A percentile compares a stretch with the other conserved stretches of the same genome.
phyloP scores from a whole-genome alignment of 2,113 vertebrate genomes.

The Notarius lentiginosus region DNA sequence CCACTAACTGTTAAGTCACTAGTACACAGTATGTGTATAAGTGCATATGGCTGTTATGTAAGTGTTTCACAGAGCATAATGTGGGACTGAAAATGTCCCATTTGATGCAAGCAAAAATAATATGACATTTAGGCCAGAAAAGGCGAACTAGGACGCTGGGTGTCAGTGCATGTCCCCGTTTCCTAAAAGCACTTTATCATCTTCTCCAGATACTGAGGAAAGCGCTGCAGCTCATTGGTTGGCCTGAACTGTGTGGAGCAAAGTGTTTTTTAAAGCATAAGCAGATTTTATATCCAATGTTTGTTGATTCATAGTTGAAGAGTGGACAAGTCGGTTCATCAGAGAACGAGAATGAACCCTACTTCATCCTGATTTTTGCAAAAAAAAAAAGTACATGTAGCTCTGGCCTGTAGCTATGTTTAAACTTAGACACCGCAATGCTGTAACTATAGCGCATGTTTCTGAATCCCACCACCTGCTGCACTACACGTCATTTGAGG shows the following conservation, averaged over 20 bases:
- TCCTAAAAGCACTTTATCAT: slow-evolving; percentile 31
- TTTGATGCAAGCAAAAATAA: slow-evolving; percentile 51
- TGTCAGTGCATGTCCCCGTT: slow-evolving; percentile 34
- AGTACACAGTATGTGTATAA: not conserved
- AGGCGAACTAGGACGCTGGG: slow-evolving; percentile 33
- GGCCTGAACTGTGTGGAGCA: not conserved
- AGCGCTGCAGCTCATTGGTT: not conserved
- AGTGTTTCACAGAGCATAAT: slow-evolving; percentile 35
- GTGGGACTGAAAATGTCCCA: slow-evolving; percentile 40
- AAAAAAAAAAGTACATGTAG: not conserved
- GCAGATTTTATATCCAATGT: not conserved
- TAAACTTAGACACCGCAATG: not conserved
- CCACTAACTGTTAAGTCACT: not conserved
- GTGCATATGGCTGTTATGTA: slow-evolving; percentile 21
- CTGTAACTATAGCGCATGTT: not conserved
- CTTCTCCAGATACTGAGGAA: not conserved
- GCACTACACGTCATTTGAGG: not conserved
- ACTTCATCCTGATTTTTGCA: not conserved
- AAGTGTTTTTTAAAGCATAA: not conserved
- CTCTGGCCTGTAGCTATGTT: not conserved
- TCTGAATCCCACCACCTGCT: not conserved
- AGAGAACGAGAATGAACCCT: not conserved
- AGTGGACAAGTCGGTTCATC: not conserved
- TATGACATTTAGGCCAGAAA: slow-evolving; percentile 46
- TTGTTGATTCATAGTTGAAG: too few relatives aligned